Evolutionary conservation across 2,888 invertebrate species (phyloP).

Genomic region (Apodemia hepburni): DNA sequence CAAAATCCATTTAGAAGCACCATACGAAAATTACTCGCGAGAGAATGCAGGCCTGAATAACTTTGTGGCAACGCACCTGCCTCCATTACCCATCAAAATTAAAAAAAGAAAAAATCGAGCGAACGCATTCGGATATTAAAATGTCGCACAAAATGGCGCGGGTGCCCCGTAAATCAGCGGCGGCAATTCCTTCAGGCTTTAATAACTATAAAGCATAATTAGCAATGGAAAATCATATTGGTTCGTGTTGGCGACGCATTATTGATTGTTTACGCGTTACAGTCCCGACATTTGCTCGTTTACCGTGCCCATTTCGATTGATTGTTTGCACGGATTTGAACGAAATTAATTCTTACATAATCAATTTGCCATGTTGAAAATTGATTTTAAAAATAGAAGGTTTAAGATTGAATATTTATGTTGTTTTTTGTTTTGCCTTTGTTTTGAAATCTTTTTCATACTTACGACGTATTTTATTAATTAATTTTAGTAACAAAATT

Average conservation of each 20-base stretch:
- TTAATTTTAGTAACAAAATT: no score
- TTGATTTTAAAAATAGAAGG: conserved; percentile 21
- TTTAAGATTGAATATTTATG: conserved; percentile 24
- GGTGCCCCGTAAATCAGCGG: conserved; percentile 68
- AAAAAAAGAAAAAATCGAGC: conserved; percentile 54
- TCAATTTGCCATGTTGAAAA: conserved; percentile 52
- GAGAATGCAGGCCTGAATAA: conserved; percentile 50
- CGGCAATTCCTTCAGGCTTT: conserved; percentile 65
- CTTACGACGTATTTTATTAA: no score
- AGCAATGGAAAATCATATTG: conserved; percentile 63
- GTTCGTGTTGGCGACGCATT: conserved; percentile 44
- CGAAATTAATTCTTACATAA: conserved; percentile 43
- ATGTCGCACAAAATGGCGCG: conserved; percentile 68
- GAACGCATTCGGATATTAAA: conserved; percentile 67
- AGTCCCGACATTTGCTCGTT: conserved; percentile 30
- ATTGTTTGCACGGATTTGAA: conserved; percentile 30
- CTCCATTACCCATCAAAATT: conserved; percentile 55
- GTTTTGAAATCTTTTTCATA: conserved; percentile 18
- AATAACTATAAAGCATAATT: conserved; percentile 71
- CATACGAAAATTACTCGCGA: conserved; percentile 53
- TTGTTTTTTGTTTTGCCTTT: conserved; percentile 20
- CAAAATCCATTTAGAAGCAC: conserved; percentile 52
- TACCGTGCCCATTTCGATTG: conserved; percentile 31
- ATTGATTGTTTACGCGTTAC: conserved; percentile 58
- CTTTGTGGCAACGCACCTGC: conserved; percentile 61